These are phyloP conservation scores for Seriola dumerili DNA, from an alignment of 2,113 vertebrate species.

Conservation along the genomic window DNA sequence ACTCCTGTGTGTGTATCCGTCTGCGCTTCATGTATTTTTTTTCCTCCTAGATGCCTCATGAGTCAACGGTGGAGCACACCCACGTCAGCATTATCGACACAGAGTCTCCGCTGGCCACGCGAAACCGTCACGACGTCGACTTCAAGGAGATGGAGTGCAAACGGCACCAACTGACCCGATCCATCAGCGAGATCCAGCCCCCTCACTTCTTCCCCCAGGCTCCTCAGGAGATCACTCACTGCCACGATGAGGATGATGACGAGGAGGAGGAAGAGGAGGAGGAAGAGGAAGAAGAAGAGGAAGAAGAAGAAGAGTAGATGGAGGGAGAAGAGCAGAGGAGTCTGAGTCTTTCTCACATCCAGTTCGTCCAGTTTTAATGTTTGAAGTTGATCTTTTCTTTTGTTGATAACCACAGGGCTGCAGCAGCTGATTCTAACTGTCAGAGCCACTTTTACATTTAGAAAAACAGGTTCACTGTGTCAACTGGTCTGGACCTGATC, in stretches of 20 bases:
- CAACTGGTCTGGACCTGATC: neutral
- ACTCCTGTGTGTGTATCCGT: neutral
- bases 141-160: conserved; percentile 92
- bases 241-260: conserved; percentile 97
- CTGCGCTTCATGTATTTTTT: neutral
- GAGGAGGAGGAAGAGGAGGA: conserved; percentile 93
- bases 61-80: conserved; percentile 94
- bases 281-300: conserved; percentile 86
- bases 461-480: neutral
- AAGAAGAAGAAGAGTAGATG: conserved; percentile 81
- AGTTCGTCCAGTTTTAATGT: neutral
- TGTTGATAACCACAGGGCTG: neutral
- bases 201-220: conserved; percentile 94
- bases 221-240: conserved; percentile 97
- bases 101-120: conserved; percentile 93
- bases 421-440: neutral
- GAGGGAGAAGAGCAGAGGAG: conserved; percentile 28
- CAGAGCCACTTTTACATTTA: neutral
- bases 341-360: neutral
- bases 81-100: conserved; percentile 88
- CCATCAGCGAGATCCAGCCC: conserved; percentile 95
- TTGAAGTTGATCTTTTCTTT: neutral
- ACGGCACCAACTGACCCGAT: conserved; percentile 92
- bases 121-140: conserved; percentile 90
- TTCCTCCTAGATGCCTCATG: conserved; percentile 92